Percentiles rank a stretch among this genome's conserved stretches.
Conservation (phyloP, 2,113 vertebrate species). For the Coptodon rendalli region DNA sequence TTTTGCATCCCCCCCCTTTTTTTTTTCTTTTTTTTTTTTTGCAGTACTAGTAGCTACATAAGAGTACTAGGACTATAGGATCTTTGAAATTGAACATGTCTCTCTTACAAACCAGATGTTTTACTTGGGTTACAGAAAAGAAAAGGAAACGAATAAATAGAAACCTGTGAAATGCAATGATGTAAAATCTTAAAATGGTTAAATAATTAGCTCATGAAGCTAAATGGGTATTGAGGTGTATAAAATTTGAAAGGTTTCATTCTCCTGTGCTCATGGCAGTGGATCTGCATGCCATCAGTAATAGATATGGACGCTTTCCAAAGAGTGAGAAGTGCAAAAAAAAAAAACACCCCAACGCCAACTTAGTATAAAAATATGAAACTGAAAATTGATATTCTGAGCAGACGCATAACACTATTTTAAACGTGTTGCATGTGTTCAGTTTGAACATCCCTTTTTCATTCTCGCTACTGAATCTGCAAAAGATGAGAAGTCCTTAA, state of each 20-base stretch:
- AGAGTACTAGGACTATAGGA: fast-evolving
- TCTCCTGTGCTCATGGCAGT: background rate
- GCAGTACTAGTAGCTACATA: background rate
- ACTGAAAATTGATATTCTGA: background rate
- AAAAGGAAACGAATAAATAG: fast-evolving
- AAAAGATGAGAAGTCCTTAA: background rate
- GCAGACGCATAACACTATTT: fast-evolving
- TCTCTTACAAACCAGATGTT: fast-evolving
- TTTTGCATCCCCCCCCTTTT: no score
- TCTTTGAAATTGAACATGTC: background rate
- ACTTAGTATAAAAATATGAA: background rate
- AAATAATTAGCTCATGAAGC: background rate
- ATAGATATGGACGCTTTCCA: fast-evolving
- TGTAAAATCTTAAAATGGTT: background rate
- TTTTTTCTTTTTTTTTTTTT: background rate
- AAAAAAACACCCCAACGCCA: background rate
- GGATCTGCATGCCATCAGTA: background rate
- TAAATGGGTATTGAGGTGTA: background rate
- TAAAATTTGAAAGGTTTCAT: background rate
- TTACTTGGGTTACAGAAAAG: background rate
- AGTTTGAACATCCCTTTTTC: background rate
- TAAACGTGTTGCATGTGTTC: fast-evolving
- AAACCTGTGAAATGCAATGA: background rate
- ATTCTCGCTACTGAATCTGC: fast-evolving
- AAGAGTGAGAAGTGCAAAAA: background rate